Evolutionary conservation across 2,797 vertebrate species (phyloP).

Genomic region (Alfaro cultratus): DNA sequence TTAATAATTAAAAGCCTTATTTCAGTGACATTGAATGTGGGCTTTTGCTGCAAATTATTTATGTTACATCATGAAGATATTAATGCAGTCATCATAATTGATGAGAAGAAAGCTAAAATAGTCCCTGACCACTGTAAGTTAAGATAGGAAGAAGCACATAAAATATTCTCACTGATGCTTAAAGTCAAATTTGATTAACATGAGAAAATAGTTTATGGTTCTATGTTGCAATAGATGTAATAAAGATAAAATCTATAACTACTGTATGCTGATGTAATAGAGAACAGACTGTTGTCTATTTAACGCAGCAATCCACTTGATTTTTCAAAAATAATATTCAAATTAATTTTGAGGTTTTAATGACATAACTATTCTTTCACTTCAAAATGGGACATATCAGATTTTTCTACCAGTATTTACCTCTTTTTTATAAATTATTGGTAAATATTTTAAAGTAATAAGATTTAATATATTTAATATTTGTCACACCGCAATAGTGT

Average conservation of each 20-base stretch:
- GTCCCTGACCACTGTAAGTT: background rate
- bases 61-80: slow-evolving; percentile 6
- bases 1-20: slow-evolving; percentile 1
- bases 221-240: background rate
- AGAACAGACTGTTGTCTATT: background rate
- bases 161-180: background rate
- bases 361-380: background rate
- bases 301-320: background rate
- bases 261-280: background rate
- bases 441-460: too few species aligned
- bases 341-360: background rate
- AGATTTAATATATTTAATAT: background rate
- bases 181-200: background rate
- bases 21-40: background rate
- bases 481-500: background rate
- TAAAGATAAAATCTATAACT: background rate
- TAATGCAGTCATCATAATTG: slow-evolving; percentile 6
- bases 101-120: slow-evolving; percentile 1
- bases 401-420: background rate
- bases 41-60: background rate
- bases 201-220: background rate
- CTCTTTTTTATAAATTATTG: background rate
- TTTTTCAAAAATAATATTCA: background rate
- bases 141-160: background rate
- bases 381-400: background rate